These are phyloP conservation scores for Resseliella maxima DNA, from an alignment of 2,888 invertebrate genomes.

Conservation along the genomic window DNA sequence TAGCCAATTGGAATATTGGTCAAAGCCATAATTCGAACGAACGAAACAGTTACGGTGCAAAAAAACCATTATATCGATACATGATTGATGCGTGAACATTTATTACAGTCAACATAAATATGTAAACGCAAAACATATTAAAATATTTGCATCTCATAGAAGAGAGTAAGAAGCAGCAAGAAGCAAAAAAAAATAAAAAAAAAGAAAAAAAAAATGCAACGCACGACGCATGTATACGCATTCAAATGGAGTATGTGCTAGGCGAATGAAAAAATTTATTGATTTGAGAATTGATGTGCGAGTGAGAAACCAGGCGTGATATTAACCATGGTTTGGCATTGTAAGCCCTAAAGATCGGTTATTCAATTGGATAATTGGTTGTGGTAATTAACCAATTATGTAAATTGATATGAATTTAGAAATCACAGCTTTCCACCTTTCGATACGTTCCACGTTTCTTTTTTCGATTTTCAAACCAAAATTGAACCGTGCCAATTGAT, in stretches of 20 bases:
- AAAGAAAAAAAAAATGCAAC: neutral
- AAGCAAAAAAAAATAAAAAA: neutral
- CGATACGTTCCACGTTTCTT: too few relatives aligned
- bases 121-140: conserved; percentile 11
- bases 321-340: neutral
- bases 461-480: too few relatives aligned
- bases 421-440: conserved; percentile 13
- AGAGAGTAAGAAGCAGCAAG: too few relatives aligned
- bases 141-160: conserved; percentile 16
- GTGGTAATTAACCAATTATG: conserved; percentile 42
- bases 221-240: neutral
- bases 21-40: neutral
- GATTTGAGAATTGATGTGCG: neutral
- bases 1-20: neutral
- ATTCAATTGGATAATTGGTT: conserved; percentile 14
- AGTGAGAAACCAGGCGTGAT: neutral
- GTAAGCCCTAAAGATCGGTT: conserved; percentile 40
- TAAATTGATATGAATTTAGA: conserved; percentile 52
- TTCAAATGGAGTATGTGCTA: too few relatives aligned
- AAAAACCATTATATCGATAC: conserved; percentile 48
- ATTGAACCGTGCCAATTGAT: too few relatives aligned
- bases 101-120: neutral
- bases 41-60: conserved; percentile 20
- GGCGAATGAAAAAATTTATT: conserved; percentile 33
- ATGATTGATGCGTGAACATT: conserved; percentile 41